phyloP scores from a whole-genome alignment of 2,797 vertebrate species.

The Mormyrops boulengeri region DNA sequence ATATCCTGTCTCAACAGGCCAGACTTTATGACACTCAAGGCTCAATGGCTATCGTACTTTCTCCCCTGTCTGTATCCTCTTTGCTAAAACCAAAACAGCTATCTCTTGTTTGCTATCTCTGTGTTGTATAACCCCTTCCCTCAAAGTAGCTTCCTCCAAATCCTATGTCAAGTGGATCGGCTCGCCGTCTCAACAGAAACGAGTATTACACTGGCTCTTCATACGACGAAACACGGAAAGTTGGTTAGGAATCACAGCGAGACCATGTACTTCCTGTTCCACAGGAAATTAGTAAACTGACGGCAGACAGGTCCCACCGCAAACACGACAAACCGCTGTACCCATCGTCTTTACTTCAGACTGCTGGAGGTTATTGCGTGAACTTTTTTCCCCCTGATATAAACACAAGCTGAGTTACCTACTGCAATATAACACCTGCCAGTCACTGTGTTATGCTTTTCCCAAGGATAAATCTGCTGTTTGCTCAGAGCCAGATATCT shows the following conservation, averaged over 20 bases:
- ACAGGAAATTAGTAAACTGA: conserved; percentile 7
- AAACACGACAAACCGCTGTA: background rate
- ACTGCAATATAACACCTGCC: background rate
- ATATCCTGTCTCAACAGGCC: background rate
- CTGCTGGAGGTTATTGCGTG: background rate
- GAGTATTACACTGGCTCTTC: background rate
- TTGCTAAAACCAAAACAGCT: background rate
- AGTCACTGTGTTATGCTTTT: background rate
- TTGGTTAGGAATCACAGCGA: background rate
- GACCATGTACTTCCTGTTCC: background rate
- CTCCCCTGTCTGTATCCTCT: background rate
- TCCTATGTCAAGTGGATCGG: background rate
- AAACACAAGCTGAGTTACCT: background rate
- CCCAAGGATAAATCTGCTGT: background rate
- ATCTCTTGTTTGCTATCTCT: background rate
- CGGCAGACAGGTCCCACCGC: background rate
- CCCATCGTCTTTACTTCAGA: background rate
- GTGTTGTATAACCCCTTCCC: background rate
- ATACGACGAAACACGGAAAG: background rate
- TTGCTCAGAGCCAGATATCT: background rate
- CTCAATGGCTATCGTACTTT: background rate
- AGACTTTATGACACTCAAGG: background rate
- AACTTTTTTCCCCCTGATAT: background rate
- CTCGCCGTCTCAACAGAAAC: background rate
- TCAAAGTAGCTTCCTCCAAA: background rate